Base-by-base conservation (phyloP, 1,140 invertebrate species). In the Drosophila athabasca region DNA sequence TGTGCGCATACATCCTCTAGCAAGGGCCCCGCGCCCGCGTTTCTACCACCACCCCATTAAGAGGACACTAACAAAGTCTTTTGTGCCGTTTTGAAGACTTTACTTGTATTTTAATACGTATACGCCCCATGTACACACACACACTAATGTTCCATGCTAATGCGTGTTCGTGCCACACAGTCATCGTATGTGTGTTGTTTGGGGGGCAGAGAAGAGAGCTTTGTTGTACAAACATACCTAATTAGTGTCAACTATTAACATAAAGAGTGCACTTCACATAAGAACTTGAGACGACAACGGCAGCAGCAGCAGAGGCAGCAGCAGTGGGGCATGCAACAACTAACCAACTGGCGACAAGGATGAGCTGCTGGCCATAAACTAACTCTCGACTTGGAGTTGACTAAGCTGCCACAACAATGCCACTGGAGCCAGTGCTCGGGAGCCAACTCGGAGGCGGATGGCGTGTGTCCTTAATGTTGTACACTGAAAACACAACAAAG, bases 211-310 rank as follows among this genome's bases (percentile, higher is more conserved):
- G 31, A 35, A 35, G 44, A 55, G 52, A 64, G 82, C 81, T 84
- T 85, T 87, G 83, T 87, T 87, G 75, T 87, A 75, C 79, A 87
- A 87, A 87, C 82, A 87, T 76, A 82, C 71, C 82, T 87, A 87
- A 87, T 87, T 87, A 87, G 82, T 87, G 82, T 87, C 82, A 87
- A 87, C 82, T 87, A 87, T 87, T 87, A 87, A 88, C 82, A 87
- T 87, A 87, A 87, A 88, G 82, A 87, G 83, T 87, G 82, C 78
- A 82, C 82, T 87, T 76, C 82, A 88, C 83, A 82, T 79, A 64
- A 87, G 82, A 87, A 87, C 82, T 88, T 80, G 78, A 87, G 83
- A 87, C 82, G 78, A 72, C 78, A 82, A 41, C 69, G 50, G 49
- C 69, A 60, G 46, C 68, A 69, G 11, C 71, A 65, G 3, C 58